phyloP scores from a whole-genome alignment of 2,797 vertebrate genomes.

The Myripristis jacobus region DNA sequence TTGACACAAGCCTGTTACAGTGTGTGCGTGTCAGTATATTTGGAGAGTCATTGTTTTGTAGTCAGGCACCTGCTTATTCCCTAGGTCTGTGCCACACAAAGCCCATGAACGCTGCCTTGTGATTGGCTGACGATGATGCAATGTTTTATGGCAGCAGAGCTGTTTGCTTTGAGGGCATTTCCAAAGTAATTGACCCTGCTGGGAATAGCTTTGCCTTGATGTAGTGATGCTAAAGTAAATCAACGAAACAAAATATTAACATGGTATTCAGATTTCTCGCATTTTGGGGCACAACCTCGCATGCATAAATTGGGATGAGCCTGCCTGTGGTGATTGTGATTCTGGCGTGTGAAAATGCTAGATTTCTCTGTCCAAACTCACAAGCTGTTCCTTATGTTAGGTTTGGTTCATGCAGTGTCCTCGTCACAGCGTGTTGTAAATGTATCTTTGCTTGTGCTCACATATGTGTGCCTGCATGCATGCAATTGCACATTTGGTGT shows the following conservation, averaged over 20 bases:
- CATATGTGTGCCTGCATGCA: slow-evolving; percentile 37
- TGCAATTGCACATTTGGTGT: slow-evolving; percentile 11
- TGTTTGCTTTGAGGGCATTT: slow-evolving; percentile 73
- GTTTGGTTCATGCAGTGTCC: slow-evolving; percentile 42
- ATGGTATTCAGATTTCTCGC: slow-evolving; percentile 30
- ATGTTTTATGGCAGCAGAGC: slow-evolving; percentile 74
- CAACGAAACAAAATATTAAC: slow-evolving; percentile 56
- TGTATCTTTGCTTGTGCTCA: slow-evolving; percentile 14
- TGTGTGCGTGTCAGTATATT: slow-evolving; percentile 31
- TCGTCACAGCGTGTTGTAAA: slow-evolving; percentile 42
- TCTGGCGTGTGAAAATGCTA: slow-evolving; percentile 40
- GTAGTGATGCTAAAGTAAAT: slow-evolving; percentile 55
- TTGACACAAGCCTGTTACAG: slow-evolving; percentile 25
- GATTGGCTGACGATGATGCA: slow-evolving; percentile 85
- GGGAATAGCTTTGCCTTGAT: slow-evolving; percentile 61
- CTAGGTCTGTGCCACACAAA: slow-evolving; percentile 72
- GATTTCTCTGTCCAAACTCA: slow-evolving; percentile 35
- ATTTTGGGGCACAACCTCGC: slow-evolving; percentile 25
- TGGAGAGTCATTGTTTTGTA: slow-evolving; percentile 58
- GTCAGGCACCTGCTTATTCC: slow-evolving; percentile 73
- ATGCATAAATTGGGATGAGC: slow-evolving; percentile 26
- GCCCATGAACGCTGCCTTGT: slow-evolving; percentile 62
- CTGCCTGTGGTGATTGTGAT: slow-evolving; percentile 27
- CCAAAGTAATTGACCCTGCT: slow-evolving; percentile 74
- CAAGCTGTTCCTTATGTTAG: slow-evolving; percentile 50